Base-by-base conservation (phyloP, 2,797 vertebrate species). In the Sebastes variabilis region DNA sequence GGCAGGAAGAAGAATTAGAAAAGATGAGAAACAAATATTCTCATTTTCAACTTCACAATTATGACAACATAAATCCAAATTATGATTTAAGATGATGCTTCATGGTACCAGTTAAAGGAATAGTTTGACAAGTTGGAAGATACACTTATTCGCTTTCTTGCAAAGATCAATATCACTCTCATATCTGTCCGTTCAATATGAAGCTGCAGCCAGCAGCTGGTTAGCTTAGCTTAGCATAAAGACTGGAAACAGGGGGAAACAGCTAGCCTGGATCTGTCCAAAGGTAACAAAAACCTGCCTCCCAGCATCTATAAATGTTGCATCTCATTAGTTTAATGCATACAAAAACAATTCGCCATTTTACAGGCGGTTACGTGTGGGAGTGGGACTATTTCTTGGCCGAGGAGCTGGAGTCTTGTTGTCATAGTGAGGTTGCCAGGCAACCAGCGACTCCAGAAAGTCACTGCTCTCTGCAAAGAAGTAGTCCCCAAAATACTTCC, bases 291-390 rank as follows among this genome's bases (percentile, higher is more conserved):
- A 36, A 36, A 12, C 38, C 38, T 8, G 8, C 46, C 46, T 52
- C 16, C 7, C 1, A 20, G 18, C 46, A 52, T 0, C 46, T 52
- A 0, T 52, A n/a, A 52, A 52, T n/a, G 49, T 52, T 52, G 20
- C 49, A 52, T 52, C 20, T n/a, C 8, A 52, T 52, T 52, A 18
- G 46, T 52, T 52, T 52, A 52, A n/a, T n/a, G 20, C 6, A 1
- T 16, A 46, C 14, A 46, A 46, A 52, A 52, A 20, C 46, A 20
- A 49, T 49, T 49, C 9, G 6, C 18, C 46, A 8, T 49, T 49
- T 49, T 49, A 18, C 46, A 49, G 16, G 46, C 0, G 18, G 46
- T 49, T 49, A 8, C 0, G 46, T 49, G 3, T 20, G 46, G 46
- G 34, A 49, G 46, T 20, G 3, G 46, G 46, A 49, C 18, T 20